phyloP scores from a whole-genome alignment of 2,797 vertebrate species.

The Enteromius argenteus region DNA sequence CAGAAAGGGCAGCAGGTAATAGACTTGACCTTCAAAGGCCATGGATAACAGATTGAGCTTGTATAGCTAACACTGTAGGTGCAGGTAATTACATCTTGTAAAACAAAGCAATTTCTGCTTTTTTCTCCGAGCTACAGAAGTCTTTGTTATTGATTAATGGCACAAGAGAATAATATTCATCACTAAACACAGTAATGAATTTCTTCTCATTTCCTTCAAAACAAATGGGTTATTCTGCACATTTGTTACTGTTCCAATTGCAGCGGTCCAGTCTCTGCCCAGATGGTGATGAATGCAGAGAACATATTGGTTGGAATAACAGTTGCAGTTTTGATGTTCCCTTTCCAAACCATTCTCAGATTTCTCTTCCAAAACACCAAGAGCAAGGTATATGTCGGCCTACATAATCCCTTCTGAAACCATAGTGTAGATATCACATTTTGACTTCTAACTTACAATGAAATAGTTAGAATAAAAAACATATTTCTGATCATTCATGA shows the following conservation, averaged over 20 bases:
- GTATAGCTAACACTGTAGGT: neutral
- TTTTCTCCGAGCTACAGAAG: constrained; percentile 20
- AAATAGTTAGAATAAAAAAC: neutral
- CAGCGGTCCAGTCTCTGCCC: constrained; percentile 73
- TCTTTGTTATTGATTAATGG: constrained; percentile 19
- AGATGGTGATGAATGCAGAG: constrained; percentile 71
- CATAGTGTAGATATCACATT: neutral
- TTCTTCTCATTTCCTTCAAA: neutral
- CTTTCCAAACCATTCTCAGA: constrained; percentile 79
- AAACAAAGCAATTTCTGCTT: constrained; percentile 11
- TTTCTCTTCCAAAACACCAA: constrained; percentile 78
- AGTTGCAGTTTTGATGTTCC: constrained; percentile 76
- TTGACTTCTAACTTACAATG: neutral
- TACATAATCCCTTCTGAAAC: neutral
- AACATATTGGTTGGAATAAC: constrained; percentile 77
- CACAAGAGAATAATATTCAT: neutral
- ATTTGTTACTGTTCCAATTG: neutral
- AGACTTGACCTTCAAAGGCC: constrained; percentile 28
- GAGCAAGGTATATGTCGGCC: constrained; percentile 69
- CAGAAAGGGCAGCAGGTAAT: constrained; percentile 70
- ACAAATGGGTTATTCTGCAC: neutral
- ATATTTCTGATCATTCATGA: neutral
- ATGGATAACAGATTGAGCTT: constrained; percentile 11
- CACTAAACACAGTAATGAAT: neutral
- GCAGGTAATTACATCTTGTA: constrained; percentile 6